phyloP scores from a whole-genome alignment of 2,888 invertebrate genomes.

The Bellardia pandia region DNA sequence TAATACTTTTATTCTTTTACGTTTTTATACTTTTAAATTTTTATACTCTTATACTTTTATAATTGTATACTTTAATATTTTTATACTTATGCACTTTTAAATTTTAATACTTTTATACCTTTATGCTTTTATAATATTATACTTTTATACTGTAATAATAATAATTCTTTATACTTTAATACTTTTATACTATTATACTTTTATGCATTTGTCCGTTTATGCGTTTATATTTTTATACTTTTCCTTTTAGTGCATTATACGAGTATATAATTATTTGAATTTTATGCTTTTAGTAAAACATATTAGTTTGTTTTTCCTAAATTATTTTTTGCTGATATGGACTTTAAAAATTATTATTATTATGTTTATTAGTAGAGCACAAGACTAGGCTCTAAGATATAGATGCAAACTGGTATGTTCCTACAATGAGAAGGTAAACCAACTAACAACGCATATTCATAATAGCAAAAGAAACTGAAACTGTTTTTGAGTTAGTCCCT shows the following conservation, averaged over 20 bases:
- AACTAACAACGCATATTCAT: not conserved
- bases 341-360: conserved; percentile 52
- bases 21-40: no score
- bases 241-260: not conserved
- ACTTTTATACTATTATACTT: no score
- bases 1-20: no score
- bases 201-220: not conserved
- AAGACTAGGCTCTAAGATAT: conserved; percentile 21
- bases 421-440: conserved; percentile 17
- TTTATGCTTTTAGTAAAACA: conserved; percentile 6
- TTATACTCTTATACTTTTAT: no score
- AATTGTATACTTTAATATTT: no score
- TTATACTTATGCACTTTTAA: no score
- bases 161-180: no score
- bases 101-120: no score
- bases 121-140: not conserved
- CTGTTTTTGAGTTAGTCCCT: no score
- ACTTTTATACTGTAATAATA: no score
- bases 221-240: not conserved
- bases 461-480: no score
- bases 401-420: not conserved
- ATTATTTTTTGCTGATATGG: conserved; percentile 16
- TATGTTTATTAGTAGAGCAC: conserved; percentile 42
- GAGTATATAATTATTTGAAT: not conserved
- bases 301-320: not conserved